Evolutionary conservation across 2,888 invertebrate genomes (phyloP), one percentile per base, ranked within the genome.

Genomic region (Venusia cambrica): DNA sequence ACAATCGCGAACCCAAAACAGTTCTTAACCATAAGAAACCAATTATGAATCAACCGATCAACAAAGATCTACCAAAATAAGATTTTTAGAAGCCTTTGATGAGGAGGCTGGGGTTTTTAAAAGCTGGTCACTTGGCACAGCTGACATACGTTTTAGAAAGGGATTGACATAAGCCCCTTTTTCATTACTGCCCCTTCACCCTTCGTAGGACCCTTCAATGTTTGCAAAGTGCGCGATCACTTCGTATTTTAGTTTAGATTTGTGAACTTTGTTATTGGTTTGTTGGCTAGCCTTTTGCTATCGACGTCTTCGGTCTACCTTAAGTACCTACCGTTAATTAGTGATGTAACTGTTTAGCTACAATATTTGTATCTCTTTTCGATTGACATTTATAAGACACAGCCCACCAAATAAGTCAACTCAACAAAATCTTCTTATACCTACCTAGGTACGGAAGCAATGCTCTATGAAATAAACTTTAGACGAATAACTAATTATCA

Each of bases 131-230:
- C 1, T 38, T 39, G 39, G 43, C 57, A 63, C 61, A 58, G 54
- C 63, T 75, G 83, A 81, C 83, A 83, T 84, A 83, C 80, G 83
- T 75, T 79, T 62, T 74, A 70, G 79, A 77, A 75, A 72, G 74
- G 65, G 80, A 78, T 75, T 77, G 77, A 71, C 69, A 68, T 79
- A 81, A 83, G 76, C 83, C 77, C 73, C 72, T 70, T 71, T 72
- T 69, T 77, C 74, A 81, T 83, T 83, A 81, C 76, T 76, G 73
- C 60, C 66, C 69, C 67, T 70, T 72, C 69, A 63, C 66, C 72
- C 71, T 69, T 70, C 51, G 47, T 62, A 66, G 65, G 66, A 64
- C 62, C 53, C 68, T 70, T 59, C 61, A 54, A 54, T 80, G 73
- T 80, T 83, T 79, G 76, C 68, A 43, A 65, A 76, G 73, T 67